These are phyloP conservation scores for Spodoptera frugiperda DNA, from an alignment of 1,140 invertebrate genomes.

Conservation along the genomic window DNA sequence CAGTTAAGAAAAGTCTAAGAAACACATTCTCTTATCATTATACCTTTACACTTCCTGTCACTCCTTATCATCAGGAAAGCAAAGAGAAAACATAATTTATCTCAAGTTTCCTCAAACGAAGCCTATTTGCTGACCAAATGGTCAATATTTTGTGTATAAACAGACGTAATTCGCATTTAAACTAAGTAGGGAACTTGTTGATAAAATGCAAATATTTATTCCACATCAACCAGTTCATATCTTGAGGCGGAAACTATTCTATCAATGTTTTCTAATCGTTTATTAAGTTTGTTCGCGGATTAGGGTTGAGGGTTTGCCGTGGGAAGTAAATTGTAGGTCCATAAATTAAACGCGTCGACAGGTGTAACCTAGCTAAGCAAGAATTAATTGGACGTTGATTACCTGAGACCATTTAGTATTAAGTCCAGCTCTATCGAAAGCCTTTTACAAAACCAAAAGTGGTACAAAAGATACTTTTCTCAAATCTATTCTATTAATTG, in stretches of 20 bases:
- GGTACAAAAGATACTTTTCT: too few relatives aligned
- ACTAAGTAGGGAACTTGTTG: slow-evolving; percentile 12
- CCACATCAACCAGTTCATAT: slow-evolving; percentile 25
- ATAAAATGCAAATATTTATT: slow-evolving; percentile 40
- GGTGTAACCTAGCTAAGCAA: too few relatives aligned
- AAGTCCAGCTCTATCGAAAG: not conserved
- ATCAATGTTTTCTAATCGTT: slow-evolving; percentile 44
- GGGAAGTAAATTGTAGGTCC: too few relatives aligned
- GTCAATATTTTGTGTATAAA: slow-evolving; percentile 21
- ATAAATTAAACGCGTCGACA: too few relatives aligned
- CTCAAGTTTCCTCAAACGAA: slow-evolving; percentile 33
- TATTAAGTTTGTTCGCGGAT: slow-evolving; percentile 28
- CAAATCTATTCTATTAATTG: too few relatives aligned
- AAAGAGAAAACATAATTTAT: slow-evolving; percentile 22
- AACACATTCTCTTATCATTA: slow-evolving; percentile 8
- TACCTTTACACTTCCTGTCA: not conserved
- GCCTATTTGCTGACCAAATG: slow-evolving; percentile 1
- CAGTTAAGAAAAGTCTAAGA: not conserved
- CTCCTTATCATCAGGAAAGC: not conserved
- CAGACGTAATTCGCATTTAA: slow-evolving; percentile 22
- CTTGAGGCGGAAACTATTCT: slow-evolving; percentile 30
- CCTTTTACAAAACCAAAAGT: not conserved
- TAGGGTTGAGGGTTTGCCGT: slow-evolving; percentile 2
- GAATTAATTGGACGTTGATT: too few relatives aligned
- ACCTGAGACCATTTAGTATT: too few relatives aligned